Evolutionary conservation across 2,113 vertebrate genomes (phyloP).

Genomic region (Sinocyclocheilus anshuiensis): DNA sequence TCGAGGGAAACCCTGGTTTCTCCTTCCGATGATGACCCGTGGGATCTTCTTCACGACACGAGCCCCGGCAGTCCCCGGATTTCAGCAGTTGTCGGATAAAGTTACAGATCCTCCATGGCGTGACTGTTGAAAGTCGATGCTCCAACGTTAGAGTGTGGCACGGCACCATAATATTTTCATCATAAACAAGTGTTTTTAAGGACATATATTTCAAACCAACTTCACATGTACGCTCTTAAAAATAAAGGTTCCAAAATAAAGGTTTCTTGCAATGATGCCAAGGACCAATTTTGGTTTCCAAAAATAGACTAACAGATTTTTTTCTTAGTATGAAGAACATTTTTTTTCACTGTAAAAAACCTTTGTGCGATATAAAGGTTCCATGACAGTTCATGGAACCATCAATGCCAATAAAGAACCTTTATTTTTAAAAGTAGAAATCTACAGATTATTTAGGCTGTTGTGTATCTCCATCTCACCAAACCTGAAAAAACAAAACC

Average conservation of each 20-base stretch:
- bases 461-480: neutral
- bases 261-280: neutral
- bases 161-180: neutral
- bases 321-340: too few species aligned
- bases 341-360: neutral
- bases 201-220: neutral
- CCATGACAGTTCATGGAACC: neutral
- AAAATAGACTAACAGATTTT: too few species aligned
- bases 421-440: neutral
- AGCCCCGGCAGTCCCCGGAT: slow-evolving; percentile 73
- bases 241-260: neutral
- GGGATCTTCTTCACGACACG: slow-evolving; percentile 71
- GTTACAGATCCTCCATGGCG: neutral
- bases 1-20: slow-evolving; percentile 72
- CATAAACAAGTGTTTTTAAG: neutral
- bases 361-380: neutral
- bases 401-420: neutral
- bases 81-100: slow-evolving; percentile 63
- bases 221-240: neutral
- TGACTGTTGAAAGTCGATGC: slow-evolving; percentile 13
- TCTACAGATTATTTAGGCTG: neutral
- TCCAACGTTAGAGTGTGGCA: neutral
- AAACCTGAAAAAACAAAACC: neutral
- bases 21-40: slow-evolving; percentile 78
- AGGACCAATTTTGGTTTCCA: neutral